Conservation (phyloP, 1,140 invertebrate species). For the Pantala flavescens region DNA sequence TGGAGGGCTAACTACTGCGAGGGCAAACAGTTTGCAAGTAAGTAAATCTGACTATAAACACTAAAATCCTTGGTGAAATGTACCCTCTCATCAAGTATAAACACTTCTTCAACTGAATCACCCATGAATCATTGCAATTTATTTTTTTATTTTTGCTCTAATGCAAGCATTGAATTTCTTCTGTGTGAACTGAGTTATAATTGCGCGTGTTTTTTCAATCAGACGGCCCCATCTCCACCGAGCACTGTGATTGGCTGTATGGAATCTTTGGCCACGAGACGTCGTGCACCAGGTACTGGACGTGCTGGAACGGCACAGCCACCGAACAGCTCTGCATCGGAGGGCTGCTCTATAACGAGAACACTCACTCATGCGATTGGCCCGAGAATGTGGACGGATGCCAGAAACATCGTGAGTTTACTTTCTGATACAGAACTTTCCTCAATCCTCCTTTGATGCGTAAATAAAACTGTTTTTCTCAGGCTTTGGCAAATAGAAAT, state of each 20-base stretch:
- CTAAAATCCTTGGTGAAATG: neutral
- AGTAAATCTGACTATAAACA: slow-evolving; percentile 31
- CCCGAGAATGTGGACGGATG: slow-evolving; percentile 85
- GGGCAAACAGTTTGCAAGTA: slow-evolving; percentile 58
- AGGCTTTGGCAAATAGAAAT: no score
- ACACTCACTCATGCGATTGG: slow-evolving; percentile 83
- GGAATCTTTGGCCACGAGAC: slow-evolving; percentile 89
- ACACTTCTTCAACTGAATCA: no score
- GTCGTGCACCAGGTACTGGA: slow-evolving; percentile 86
- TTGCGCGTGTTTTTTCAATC: slow-evolving; percentile 20
- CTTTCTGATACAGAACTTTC: neutral
- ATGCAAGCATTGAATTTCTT: no score
- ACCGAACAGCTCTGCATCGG: slow-evolving; percentile 89
- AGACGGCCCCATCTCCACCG: slow-evolving; percentile 72
- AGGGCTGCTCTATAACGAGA: slow-evolving; percentile 81
- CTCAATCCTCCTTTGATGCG: neutral
- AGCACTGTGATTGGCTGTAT: slow-evolving; percentile 87
- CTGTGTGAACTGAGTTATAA: no score
- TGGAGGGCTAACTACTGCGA: slow-evolving; percentile 81
- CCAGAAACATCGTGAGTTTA: slow-evolving; percentile 80
- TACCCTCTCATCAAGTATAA: no score
- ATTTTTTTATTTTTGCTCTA: no score
- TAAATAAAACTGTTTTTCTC: neutral
- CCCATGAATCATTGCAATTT: no score
- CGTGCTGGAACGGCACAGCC: slow-evolving; percentile 87